A percentile compares a stretch with the other conserved stretches of the same genome.
phyloP scores from a whole-genome alignment of 2,888 invertebrate species.

The Volucella inanis region DNA sequence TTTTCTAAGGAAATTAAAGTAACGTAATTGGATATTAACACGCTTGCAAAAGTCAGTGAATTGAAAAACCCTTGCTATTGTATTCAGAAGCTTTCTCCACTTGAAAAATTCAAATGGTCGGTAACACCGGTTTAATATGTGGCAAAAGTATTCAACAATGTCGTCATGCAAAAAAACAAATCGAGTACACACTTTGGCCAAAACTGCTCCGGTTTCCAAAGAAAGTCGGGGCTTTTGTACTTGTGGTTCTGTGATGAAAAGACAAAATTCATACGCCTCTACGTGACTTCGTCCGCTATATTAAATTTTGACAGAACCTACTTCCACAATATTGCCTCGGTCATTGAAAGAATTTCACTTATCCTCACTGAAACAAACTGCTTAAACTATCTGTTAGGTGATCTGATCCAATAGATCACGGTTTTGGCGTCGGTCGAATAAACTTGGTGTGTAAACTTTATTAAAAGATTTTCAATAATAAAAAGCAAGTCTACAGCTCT shows the following conservation, averaged over 20 bases:
- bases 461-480: conserved; percentile 10
- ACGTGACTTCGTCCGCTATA: too few relatives aligned
- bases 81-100: too few relatives aligned
- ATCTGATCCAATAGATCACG: conserved; percentile 74
- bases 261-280: too few relatives aligned
- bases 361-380: conserved; percentile 74
- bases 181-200: background rate
- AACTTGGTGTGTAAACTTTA: conserved; percentile 38
- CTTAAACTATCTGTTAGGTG: conserved; percentile 68
- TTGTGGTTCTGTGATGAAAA: too few relatives aligned
- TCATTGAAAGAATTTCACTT: conserved; percentile 66
- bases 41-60: too few relatives aligned
- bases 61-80: too few relatives aligned
- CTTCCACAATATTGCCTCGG: conserved; percentile 63
- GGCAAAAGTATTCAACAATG: too few relatives aligned
- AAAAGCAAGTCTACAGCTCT: conserved; percentile 44
- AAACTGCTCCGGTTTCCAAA: background rate
- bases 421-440: conserved; percentile 76
- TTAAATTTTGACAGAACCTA: conserved; percentile 22
- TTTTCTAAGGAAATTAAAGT: too few relatives aligned
- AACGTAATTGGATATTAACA: too few relatives aligned
- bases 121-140: too few relatives aligned
- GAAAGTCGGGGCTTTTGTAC: background rate
- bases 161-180: too few relatives aligned
- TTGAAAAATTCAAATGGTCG: too few relatives aligned